phyloP scores from a whole-genome alignment of 2,797 vertebrate species.

The Gallinago nigripennis region DNA sequence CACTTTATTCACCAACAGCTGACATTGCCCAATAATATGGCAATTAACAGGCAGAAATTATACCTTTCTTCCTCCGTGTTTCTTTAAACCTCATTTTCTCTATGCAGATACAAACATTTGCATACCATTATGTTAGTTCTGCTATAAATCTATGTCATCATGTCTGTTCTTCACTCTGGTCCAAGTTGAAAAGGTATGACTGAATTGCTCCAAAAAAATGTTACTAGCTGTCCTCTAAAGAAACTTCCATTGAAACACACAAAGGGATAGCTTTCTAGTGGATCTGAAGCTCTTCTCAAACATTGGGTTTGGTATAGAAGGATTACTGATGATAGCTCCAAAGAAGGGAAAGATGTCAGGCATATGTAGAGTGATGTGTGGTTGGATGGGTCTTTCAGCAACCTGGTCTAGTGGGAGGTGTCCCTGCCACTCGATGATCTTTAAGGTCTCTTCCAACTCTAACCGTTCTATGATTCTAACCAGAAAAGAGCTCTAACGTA shows the following conservation, averaged over 20 bases:
- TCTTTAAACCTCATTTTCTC: not conserved
- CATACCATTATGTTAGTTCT: not conserved
- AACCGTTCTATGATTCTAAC: not conserved
- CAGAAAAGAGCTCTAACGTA: not conserved
- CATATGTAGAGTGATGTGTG: not conserved
- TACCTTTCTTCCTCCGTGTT: not conserved
- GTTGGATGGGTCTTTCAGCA: no score
- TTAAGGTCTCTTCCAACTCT: no score
- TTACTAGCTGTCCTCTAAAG: not conserved
- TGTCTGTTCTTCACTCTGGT: not conserved
- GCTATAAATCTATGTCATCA: accelerated
- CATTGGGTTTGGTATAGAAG: not conserved
- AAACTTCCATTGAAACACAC: not conserved
- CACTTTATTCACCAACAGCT: not conserved
- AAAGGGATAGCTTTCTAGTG: not conserved
- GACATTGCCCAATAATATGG: not conserved
- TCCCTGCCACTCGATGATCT: no score
- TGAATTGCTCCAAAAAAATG: not conserved
- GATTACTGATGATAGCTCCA: not conserved
- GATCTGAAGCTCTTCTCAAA: not conserved
- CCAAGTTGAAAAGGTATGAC: not conserved
- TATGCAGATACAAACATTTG: not conserved
- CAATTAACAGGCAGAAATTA: not conserved
- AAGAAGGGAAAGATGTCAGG: not conserved
- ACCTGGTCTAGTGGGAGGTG: no score